These are phyloP conservation scores for Paracanthobrama guichenoti DNA, from an alignment of 2,113 vertebrate species.

Conservation along the genomic window DNA sequence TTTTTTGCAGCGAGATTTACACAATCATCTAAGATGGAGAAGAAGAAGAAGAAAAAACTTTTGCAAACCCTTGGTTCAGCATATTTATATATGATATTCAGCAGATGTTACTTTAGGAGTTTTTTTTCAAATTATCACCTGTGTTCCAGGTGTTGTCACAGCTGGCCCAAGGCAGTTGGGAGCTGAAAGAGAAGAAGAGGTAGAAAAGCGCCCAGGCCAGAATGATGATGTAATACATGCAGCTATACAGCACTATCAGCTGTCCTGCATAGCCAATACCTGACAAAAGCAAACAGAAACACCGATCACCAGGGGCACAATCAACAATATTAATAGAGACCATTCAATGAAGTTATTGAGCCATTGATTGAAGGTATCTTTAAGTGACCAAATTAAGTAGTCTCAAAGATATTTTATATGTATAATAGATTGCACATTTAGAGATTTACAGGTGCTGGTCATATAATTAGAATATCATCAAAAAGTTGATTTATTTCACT, in stretches of 20 bases:
- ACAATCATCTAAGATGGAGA: conserved; percentile 62
- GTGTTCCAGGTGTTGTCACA: conserved; percentile 90
- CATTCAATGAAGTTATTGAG: no score
- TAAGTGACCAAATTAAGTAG: no score
- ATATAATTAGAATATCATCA: no score
- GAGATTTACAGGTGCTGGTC: no score
- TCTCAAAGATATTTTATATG: no score
- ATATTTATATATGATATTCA: no score
- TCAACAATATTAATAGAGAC: neutral
- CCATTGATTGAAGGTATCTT: no score
- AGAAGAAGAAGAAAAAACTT: fast-evolving
- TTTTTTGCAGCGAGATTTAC: conserved; percentile 58
- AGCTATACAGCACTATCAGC: conserved; percentile 81
- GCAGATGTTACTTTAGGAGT: neutral
- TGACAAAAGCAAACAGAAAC: conserved; percentile 57
- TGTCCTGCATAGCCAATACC: conserved; percentile 86
- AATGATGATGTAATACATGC: conserved; percentile 86
- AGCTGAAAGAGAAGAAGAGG: conserved; percentile 83
- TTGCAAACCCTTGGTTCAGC: no score
- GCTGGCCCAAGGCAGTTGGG: conserved; percentile 82
- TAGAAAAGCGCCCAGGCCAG: conserved; percentile 90
- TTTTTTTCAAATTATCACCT: conserved; percentile 66
- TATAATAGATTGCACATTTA: no score
- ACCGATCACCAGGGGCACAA: neutral
- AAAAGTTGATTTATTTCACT: no score